A percentile compares a stretch with the other conserved stretches of the same genome.
Evolutionary conservation across 2,888 invertebrate genomes (phyloP).

Genomic region (Meliscaeva auricollis): DNA sequence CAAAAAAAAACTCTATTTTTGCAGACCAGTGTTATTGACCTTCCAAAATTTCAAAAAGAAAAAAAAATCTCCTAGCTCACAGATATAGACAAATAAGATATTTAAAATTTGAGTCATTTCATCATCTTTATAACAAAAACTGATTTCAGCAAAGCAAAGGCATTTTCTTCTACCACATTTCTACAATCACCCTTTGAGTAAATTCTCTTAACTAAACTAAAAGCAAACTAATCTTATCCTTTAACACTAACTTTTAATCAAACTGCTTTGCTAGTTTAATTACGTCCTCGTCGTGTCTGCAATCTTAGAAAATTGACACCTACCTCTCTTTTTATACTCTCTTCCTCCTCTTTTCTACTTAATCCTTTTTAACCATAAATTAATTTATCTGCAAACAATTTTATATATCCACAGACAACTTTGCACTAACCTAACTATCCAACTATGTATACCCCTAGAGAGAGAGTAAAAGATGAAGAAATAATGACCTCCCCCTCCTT

Average conservation of each 20-base stretch:
- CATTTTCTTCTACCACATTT: no score
- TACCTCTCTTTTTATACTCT: not conserved
- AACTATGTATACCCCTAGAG: not conserved
- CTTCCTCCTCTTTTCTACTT: not conserved
- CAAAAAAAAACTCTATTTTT: no score
- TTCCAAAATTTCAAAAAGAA: no score
- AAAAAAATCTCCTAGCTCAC: no score
- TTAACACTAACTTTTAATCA: not conserved
- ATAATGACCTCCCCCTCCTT: slow-evolving; percentile 28
- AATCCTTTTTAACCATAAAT: slow-evolving; percentile 47
- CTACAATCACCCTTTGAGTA: no score
- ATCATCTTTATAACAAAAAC: no score
- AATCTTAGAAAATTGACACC: slow-evolving; percentile 37
- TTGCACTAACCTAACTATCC: slow-evolving; percentile 2
- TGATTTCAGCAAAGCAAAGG: no score
- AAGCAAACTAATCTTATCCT: not conserved
- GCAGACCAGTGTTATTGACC: no score
- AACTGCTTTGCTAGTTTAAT: slow-evolving; percentile 38
- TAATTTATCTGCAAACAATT: slow-evolving; percentile 64
- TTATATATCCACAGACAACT: slow-evolving; percentile 20
- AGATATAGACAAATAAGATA: no score
- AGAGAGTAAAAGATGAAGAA: slow-evolving; percentile 19
- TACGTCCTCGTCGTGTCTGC: slow-evolving; percentile 13
- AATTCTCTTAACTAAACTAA: not conserved
- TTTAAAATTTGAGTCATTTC: no score